These are phyloP conservation scores for human (Homo sapiens) DNA, from an alignment of 2,113 vertebrate species.

Conservation along the genomic window DNA sequence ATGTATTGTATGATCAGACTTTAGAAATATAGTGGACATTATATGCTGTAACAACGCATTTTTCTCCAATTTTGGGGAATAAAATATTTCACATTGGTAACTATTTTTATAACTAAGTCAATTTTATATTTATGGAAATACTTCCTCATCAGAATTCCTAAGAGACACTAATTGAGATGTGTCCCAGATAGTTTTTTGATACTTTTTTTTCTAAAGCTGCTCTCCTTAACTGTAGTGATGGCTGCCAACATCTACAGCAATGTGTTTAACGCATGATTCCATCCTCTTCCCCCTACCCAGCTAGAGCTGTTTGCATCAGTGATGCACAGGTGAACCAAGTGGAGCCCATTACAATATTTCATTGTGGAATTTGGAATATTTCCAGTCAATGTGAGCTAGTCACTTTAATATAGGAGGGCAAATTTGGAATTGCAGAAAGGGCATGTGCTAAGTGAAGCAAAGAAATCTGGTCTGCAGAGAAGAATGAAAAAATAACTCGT, in stretches of 20 bases:
- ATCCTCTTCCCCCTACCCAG: not conserved
- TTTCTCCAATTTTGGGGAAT: not conserved
- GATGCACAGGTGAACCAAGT: not conserved
- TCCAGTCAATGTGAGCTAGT: not conserved
- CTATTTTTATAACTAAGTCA: not conserved
- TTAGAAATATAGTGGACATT: not conserved
- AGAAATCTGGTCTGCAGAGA: not conserved
- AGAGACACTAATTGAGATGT: not conserved
- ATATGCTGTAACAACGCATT: not conserved
- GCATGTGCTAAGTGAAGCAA: not conserved
- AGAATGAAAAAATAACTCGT: not conserved
- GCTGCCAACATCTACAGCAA: not conserved
- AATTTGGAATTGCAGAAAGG: not conserved
- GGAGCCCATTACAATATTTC: not conserved
- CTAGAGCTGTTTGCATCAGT: not conserved
- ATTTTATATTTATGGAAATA: not conserved
- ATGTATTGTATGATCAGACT: not conserved
- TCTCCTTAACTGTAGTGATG: not conserved
- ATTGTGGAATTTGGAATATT: not conserved
- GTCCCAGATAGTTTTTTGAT: not conserved
- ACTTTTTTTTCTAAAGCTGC: not conserved
- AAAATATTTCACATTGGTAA: not conserved
- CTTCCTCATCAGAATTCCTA: not conserved
- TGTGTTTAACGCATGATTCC: rapidly evolving
- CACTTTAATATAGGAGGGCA: not conserved